Evolutionary conservation across 2,888 invertebrate genomes (phyloP).

Genomic region (Desoria tigrina): DNA sequence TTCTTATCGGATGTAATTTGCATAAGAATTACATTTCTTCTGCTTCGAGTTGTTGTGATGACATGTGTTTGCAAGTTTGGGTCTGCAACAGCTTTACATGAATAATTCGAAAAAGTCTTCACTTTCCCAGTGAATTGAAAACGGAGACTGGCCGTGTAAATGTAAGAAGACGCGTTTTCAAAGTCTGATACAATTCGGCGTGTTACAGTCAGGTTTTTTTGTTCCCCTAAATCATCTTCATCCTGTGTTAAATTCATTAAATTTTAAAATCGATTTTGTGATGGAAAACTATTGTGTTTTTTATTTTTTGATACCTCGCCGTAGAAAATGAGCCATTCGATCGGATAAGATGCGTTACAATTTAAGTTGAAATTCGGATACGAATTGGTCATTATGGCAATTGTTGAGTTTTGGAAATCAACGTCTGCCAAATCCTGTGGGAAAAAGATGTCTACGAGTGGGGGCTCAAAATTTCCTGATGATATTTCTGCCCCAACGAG

Average conservation of each 20-base stretch:
- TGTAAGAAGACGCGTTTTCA: conserved; percentile 2
- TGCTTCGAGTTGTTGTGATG: conserved; percentile 4
- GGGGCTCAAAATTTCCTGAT: no score
- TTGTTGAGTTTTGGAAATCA: conserved; percentile 21
- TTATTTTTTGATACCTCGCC: no score
- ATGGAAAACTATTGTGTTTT: no score
- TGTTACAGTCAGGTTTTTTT: conserved; percentile 12
- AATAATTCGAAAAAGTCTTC: conserved; percentile 14
- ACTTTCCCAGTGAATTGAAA: conserved; percentile 29
- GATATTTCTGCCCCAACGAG: no score
- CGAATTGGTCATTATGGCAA: conserved; percentile 24
- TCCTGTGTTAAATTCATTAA: conserved; percentile 13
- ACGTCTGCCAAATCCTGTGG: conserved; percentile 24
- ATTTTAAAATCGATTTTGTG: no score
- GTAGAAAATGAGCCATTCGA: conserved; percentile 32
- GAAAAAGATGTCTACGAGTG: conserved; percentile 17
- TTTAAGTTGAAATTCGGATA: conserved; percentile 21
- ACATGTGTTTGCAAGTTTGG: conserved; percentile 16
- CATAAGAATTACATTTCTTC: conserved; percentile 16
- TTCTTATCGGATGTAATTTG: conserved; percentile 16
- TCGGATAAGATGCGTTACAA: conserved; percentile 25
- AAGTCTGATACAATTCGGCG: conserved; percentile 6
- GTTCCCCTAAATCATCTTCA: conserved; percentile 25
- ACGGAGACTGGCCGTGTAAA: conserved; percentile 10
- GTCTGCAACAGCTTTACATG: conserved; percentile 17